phyloP scores from a whole-genome alignment of 2,888 invertebrate species.

The Acanthosepion pharaonis region DNA sequence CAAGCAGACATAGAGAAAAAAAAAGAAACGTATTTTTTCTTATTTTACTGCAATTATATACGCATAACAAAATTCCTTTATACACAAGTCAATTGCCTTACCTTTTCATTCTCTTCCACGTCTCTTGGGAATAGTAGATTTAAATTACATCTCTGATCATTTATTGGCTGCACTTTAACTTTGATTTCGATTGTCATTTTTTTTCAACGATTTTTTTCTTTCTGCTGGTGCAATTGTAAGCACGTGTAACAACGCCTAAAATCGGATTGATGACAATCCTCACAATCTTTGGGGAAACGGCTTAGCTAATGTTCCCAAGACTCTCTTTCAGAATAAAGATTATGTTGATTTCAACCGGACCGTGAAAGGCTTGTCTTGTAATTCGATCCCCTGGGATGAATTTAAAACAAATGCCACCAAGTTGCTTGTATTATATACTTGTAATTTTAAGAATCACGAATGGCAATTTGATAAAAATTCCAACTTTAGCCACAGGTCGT shows the following conservation, averaged over 20 bases:
- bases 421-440: background rate
- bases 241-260: background rate
- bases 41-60: too few species aligned
- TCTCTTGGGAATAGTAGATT: background rate
- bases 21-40: too few species aligned
- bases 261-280: background rate
- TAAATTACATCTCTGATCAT: background rate
- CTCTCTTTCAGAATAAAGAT: slow-evolving; percentile 8
- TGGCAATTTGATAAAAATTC: background rate
- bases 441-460: background rate
- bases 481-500: background rate
- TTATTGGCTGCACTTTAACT: background rate
- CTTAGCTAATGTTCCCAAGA: background rate
- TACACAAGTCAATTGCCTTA: too few species aligned
- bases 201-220: background rate
- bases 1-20: too few species aligned
- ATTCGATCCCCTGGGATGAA: background rate
- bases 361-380: background rate
- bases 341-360: background rate
- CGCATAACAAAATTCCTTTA: too few species aligned
- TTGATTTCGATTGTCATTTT: background rate
- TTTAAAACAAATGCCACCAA: background rate
- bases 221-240: background rate
- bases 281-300: background rate
- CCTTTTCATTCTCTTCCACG: background rate